Conservation (phyloP, 1,140 invertebrate genomes). For the Bombus affinis region DNA sequence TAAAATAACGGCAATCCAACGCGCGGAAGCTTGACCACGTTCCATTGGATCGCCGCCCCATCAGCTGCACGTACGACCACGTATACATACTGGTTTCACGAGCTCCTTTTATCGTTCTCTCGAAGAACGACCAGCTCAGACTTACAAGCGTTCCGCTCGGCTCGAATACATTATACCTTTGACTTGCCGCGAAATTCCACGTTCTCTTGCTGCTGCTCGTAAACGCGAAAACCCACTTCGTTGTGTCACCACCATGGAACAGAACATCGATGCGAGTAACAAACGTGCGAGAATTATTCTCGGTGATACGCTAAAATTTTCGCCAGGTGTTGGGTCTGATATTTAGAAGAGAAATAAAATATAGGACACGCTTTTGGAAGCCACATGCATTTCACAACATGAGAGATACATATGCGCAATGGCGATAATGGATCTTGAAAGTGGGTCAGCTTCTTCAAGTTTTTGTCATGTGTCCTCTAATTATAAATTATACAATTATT, state of each 20-base stretch:
- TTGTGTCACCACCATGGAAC: not conserved
- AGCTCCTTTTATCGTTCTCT: constrained; percentile 27
- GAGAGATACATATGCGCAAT: no score
- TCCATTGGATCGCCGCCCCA: constrained; percentile 6
- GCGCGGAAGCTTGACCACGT: constrained; percentile 38
- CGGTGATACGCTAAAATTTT: not conserved
- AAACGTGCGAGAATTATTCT: not conserved
- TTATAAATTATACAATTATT: no score
- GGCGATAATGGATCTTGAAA: no score
- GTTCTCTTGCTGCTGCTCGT: not conserved
- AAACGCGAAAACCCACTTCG: constrained; percentile 17
- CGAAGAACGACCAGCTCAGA: not conserved
- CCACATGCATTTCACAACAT: no score
- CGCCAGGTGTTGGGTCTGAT: not conserved
- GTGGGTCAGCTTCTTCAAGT: no score
- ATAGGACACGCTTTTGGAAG: not conserved
- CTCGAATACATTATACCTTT: constrained; percentile 16
- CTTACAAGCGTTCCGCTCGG: not conserved
- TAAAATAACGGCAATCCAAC: constrained; percentile 39
- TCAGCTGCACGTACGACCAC: constrained; percentile 20
- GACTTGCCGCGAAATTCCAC: not conserved
- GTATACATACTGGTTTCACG: not conserved
- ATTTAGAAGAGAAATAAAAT: not conserved
- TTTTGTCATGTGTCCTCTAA: no score
- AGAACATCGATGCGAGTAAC: not conserved